These are phyloP conservation scores for Mayetiola destructor DNA, from an alignment of 2,888 invertebrate species.

Conservation along the genomic window DNA sequence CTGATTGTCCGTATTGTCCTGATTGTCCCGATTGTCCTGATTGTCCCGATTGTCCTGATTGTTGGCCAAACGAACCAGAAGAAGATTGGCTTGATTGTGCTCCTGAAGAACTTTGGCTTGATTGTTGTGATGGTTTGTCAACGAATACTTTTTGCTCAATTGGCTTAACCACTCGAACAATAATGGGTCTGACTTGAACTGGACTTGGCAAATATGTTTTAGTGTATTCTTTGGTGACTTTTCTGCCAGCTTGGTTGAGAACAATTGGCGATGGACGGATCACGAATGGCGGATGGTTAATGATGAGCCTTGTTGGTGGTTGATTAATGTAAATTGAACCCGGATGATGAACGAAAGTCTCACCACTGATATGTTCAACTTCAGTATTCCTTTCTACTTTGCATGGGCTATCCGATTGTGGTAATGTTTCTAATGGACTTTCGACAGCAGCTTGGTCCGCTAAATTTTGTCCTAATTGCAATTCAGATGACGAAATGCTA, in stretches of 20 bases:
- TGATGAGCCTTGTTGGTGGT: conserved; percentile 32
- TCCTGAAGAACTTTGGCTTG: not conserved
- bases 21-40: no score
- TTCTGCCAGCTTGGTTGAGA: conserved; percentile 33
- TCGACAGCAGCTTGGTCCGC: not conserved
- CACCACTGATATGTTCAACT: conserved; percentile 21
- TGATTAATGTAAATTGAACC: conserved; percentile 33
- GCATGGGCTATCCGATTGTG: not conserved
- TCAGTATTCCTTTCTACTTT: not conserved
- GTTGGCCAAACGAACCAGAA: no score
- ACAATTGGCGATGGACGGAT: conserved; percentile 34
- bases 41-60: no score
- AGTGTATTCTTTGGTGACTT: conserved; percentile 30
- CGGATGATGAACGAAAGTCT: conserved; percentile 32
- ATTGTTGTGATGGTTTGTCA: not conserved
- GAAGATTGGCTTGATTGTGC: not conserved
- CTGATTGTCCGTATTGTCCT: no score
- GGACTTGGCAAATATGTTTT: conserved; percentile 31
- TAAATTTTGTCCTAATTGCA: not conserved
- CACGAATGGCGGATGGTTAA: conserved; percentile 33
- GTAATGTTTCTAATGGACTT: not conserved
- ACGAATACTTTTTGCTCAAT: conserved; percentile 4
- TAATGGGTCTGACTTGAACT: conserved; percentile 32
- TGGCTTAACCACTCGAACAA: conserved; percentile 32
- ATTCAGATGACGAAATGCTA: not conserved